These are phyloP conservation scores for Eumaeus atala DNA, from an alignment of 1,140 invertebrate species.

Conservation along the genomic window DNA sequence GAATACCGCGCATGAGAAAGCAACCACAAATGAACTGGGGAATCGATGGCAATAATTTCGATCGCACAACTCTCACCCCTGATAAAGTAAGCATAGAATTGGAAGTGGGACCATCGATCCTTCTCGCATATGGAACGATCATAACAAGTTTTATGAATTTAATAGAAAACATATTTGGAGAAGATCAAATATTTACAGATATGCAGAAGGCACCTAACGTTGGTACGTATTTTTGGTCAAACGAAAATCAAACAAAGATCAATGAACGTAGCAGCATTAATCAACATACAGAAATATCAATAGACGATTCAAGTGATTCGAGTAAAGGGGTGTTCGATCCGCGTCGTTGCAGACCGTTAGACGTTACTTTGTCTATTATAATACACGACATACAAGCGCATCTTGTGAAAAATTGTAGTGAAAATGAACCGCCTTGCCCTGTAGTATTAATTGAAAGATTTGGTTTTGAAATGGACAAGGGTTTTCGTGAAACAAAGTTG, in stretches of 20 bases:
- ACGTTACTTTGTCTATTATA: constrained; percentile 94
- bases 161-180: constrained; percentile 97
- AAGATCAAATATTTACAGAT: constrained; percentile 94
- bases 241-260: constrained; percentile 64
- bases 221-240: constrained; percentile 68
- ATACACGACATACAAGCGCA: constrained; percentile 97
- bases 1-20: constrained; percentile 86
- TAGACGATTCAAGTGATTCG: constrained; percentile 72
- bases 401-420: constrained; percentile 90
- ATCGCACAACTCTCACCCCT: constrained; percentile 86
- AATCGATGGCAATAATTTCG: constrained; percentile 83
- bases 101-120: constrained; percentile 93
- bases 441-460: constrained; percentile 92
- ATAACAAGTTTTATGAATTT: constrained; percentile 91
- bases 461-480: constrained; percentile 97
- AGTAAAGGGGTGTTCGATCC: constrained; percentile 84
- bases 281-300: constrained; percentile 74
- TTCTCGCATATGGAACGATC: constrained; percentile 92
- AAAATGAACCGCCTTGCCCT: constrained; percentile 91
- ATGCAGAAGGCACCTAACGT: constrained; percentile 82
- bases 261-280: constrained; percentile 70
- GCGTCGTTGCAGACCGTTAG: constrained; percentile 88
- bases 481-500: constrained; percentile 91
- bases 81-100: constrained; percentile 93
- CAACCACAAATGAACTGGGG: constrained; percentile 81